Evolutionary conservation across 2,113 vertebrate genomes (phyloP), one percentile per base, ranked within the genome.

Genomic region (Mormyrus iriodes): DNA sequence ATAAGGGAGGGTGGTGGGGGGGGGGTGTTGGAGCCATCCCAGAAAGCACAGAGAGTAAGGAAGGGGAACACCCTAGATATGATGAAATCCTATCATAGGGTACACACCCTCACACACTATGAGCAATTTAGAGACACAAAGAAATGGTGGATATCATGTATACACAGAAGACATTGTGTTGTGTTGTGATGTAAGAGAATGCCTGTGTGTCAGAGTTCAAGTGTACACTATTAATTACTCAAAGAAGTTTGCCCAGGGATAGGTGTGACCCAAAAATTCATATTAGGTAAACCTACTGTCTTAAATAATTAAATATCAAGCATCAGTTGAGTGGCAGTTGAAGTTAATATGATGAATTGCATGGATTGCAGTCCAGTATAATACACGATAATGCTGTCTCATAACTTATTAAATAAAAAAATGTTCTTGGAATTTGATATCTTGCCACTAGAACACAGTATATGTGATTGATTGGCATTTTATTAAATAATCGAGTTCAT

Each of bases 161-260:
- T 79, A 79, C 73, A 79, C 15, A 42, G 31, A 79, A 42, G 35
- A 42, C 31, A 79, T 79, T 88, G 76, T 89, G 31, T n/a, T 46
- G 82, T 85, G 82, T 27, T 39, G 35, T 39, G 35, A 42, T 85
- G 82, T 85, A 49, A 48, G 46, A 49, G 48, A 49, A 19, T 27
- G 46, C 44, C 42, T 51, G 83, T 82, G 88, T 27, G 39, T 88
- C 61, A 52, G 53, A 89, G 92, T 94, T 35, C 91, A 93, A 94
- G 91, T 94, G 93, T 94, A 92, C 93, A 91, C 92, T 93, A 90
- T 92, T 95, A 96, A 95, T 95, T 95, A 93, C 95, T 94, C 92
- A 92, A 92, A 52, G 35, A 21, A 95, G 94, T 90, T 35, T 44
- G 90, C 92, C 92, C 95, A 95, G 95, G 94, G 94, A 93, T 95